Evolutionary conservation across 2,113 vertebrate species (phyloP).

Genomic region (Microtus richardsoni): DNA sequence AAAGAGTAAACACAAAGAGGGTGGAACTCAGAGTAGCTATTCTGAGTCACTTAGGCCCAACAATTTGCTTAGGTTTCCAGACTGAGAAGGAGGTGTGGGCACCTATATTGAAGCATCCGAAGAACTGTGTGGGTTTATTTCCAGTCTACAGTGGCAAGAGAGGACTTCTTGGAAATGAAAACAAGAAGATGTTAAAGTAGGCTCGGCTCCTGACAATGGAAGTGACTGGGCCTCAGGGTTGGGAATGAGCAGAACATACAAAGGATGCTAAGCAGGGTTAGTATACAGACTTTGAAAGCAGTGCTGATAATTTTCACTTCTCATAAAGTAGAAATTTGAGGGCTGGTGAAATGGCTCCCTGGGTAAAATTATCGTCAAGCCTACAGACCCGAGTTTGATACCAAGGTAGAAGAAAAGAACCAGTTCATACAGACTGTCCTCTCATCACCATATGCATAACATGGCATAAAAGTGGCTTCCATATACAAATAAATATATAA

Average conservation of each 20-base stretch:
- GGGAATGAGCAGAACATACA: neutral
- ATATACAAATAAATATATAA: neutral
- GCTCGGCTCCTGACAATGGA: no score
- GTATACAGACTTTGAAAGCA: neutral
- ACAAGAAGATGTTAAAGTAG: neutral
- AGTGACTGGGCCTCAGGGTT: neutral
- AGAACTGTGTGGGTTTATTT: neutral
- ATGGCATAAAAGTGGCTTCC: neutral
- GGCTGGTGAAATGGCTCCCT: neutral
- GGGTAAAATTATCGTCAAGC: neutral
- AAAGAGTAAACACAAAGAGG: neutral
- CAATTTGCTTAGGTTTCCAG: neutral
- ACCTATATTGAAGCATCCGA: neutral
- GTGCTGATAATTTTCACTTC: neutral
- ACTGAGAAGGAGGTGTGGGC: neutral
- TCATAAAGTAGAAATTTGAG: neutral
- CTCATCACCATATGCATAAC: neutral
- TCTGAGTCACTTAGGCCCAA: neutral
- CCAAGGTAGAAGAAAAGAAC: neutral
- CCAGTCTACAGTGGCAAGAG: neutral
- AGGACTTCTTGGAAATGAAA: neutral
- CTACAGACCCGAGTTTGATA: neutral
- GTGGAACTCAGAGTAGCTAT: neutral
- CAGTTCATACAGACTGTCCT: neutral
- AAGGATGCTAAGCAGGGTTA: neutral